Base-by-base conservation (phyloP, 2,888 invertebrate species). In the Eilema caniola region DNA sequence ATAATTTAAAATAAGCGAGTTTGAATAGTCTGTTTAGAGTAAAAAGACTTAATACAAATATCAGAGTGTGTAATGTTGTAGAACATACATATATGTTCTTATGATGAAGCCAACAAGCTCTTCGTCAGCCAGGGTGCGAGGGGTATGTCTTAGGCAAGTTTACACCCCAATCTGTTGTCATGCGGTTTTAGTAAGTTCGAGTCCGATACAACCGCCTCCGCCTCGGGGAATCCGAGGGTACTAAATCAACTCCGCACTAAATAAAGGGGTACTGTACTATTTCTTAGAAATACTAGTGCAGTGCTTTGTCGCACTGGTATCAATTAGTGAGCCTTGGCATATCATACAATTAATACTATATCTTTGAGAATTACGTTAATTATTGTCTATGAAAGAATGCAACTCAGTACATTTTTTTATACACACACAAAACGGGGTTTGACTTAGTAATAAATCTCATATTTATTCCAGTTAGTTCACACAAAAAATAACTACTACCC, bases 1-100 rank as follows among this genome's bases (percentile, higher is more conserved):
- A 71, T 72, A 68, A 71, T 68, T 74, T 69, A 64, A 66, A 62
- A 57, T 63, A 60, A 72, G 20, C 20, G 59, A 67, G 68, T 64
- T 72, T 68, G 64, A 67, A 70, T 67, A 28, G 33, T 67, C 47
- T 67, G 47, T 67, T 67, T 47, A 12, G 31, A 62, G 20, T 14
- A 53, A 47, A 47, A 47, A 47, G 0, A 41, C 28, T 14, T 53
- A 28, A 28, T 31, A 60, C 60, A 16, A 47, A 47, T 3, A 41
- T 41, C 14, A 14, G 20, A 47, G 3, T 41, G 41, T 41, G 5
- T 16, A 47, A 20, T 47, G 20, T 47, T 47, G 16, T 20, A 47
- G 47, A 47, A 20, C 47, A 14, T 41, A 41, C 2, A 41, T 16
- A 16, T 41, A 7, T 41, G 0, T n/a, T n/a, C n/a, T n/a, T n/a